phyloP scores from a whole-genome alignment of 2,888 invertebrate genomes.

The Lithosia quadra region DNA sequence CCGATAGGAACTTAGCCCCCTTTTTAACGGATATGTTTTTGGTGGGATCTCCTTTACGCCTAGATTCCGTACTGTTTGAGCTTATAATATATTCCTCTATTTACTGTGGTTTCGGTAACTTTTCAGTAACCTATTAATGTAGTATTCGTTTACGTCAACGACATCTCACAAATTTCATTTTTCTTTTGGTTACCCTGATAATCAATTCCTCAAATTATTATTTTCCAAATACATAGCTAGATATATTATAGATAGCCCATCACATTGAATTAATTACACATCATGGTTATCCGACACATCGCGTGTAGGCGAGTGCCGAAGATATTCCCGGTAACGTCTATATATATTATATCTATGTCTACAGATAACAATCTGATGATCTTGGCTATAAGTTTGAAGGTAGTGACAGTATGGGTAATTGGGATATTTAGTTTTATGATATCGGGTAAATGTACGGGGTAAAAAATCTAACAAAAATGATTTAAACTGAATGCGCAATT shows the following conservation, averaged over 20 bases:
- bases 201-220: not conserved
- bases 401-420: conserved; percentile 8
- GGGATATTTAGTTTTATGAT: conserved; percentile 8
- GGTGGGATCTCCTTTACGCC: no score
- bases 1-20: no score
- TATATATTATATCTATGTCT: not conserved
- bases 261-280: conserved; percentile 31
- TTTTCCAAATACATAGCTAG: not conserved
- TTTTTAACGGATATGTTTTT: no score
- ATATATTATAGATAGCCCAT: not conserved
- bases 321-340: conserved; percentile 11
- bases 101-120: no score
- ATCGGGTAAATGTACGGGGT: not conserved
- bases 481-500: no score
- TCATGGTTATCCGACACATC: conserved; percentile 15
- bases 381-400: conserved; percentile 2
- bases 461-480: not conserved
- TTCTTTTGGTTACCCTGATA: not conserved
- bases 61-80: no score
- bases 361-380: conserved; percentile 10
- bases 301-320: not conserved
- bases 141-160: not conserved
- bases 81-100: no score
- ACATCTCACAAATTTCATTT: not conserved
- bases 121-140: not conserved